Evolutionary conservation across 2,888 invertebrate genomes (phyloP).

Genomic region (Pollenia angustigena): DNA sequence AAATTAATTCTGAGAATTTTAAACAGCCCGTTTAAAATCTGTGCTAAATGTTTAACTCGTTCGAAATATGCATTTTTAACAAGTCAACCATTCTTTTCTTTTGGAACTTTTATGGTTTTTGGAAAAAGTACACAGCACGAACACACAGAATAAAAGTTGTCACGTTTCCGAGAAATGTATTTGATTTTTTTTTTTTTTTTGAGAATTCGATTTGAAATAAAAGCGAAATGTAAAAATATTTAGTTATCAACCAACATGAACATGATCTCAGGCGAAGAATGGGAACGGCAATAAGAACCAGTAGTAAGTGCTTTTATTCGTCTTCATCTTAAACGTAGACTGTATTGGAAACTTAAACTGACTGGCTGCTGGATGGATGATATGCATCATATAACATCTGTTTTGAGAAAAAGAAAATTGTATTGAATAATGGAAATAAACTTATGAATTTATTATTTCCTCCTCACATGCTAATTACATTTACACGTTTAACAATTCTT

Average conservation of each 20-base stretch:
- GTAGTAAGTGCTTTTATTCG: neutral
- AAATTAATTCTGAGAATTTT: neutral
- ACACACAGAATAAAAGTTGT: slow-evolving; percentile 43
- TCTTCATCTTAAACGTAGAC: neutral
- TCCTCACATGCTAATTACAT: slow-evolving; percentile 66
- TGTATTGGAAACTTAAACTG: slow-evolving; percentile 13
- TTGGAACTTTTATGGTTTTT: slow-evolving; percentile 14
- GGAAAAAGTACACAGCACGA: neutral
- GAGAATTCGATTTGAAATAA: slow-evolving; percentile 16
- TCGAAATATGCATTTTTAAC: too few relatives aligned
- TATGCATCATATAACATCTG: slow-evolving; percentile 46
- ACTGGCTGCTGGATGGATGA: neutral
- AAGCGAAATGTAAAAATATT: neutral
- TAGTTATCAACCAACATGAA: slow-evolving; percentile 2
- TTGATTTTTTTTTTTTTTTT: slow-evolving; percentile 26
- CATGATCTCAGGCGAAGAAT: neutral
- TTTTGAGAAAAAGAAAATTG: slow-evolving; percentile 13
- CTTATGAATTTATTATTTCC: slow-evolving; percentile 60
- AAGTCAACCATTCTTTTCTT: neutral
- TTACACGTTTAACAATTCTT: slow-evolving; percentile 66
- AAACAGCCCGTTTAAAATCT: neutral
- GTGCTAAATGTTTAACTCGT: neutral
- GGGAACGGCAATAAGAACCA: neutral
- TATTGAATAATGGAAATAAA: slow-evolving; percentile 19
- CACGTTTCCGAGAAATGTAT: slow-evolving; percentile 58